Evolutionary conservation across 2,888 invertebrate species (phyloP), one percentile per base, ranked within the genome.

Genomic region (Epinotia bilunana): DNA sequence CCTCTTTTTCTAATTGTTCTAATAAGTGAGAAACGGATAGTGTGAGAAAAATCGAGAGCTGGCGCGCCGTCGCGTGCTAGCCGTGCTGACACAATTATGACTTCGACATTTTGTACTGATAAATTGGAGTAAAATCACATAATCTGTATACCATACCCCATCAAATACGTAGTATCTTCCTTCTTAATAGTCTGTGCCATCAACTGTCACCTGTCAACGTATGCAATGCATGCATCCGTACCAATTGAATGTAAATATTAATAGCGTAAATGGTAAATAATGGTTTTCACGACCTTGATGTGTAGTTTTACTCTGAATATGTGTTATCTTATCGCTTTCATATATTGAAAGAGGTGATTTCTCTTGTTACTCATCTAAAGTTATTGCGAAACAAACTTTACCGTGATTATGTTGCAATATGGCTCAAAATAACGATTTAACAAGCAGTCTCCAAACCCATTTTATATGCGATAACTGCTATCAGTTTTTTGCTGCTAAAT

Each of bases 381-480:
- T 55, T 11, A 23, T 55, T 12, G 43, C 3, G 39, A 63, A 46
- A 28, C 18, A 13, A 61, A 53, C 43, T 16, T 13, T 6, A 28
- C 28, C 13, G 43, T 57, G 61, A 79, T 23, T 74, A 68, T 61
- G 78, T 79, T 18, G 70, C 76, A 61, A 80, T 63, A 73, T 72
- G 76, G 28, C 81, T 76, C 39, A 61, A 58, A 7, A 77, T 23
- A 74, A 3, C 11, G 58, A 16, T 33, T 80, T 9, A n/a, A 61
- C 12, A 67, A 72, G n/a, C 77, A 79, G 63, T 12, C 77, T 49
- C 57, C 63, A 73, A 33, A 39, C 64, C n/a, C 72, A 79, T 77
- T 79, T 74, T n/a, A 69, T 79, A 18, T 80, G 80, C 49, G 12
- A 79, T 72, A 46, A 65, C 13, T 80, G 79, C 28, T 61, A 72